Percentiles rank a stretch among this genome's conserved stretches.
These are phyloP conservation scores for Rhogogaster chlorosoma DNA, from an alignment of 2,888 invertebrate species.

Conservation along the genomic window DNA sequence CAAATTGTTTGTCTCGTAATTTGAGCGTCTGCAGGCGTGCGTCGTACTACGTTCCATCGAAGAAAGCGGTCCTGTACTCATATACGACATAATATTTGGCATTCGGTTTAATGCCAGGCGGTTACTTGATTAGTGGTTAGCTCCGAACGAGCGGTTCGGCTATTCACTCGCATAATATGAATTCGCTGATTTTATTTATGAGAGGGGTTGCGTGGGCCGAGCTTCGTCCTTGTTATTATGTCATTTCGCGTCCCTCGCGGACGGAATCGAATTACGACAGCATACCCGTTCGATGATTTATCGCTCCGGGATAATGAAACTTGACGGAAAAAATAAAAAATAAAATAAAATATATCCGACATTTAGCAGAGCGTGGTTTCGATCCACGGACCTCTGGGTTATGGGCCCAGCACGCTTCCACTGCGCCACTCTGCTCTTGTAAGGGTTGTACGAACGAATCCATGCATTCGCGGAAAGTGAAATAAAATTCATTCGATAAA, in stretches of 20 bases:
- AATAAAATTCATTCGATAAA: not conserved
- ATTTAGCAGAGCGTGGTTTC: slow-evolving; percentile 80
- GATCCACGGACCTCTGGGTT: slow-evolving; percentile 96
- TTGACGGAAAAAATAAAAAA: not conserved
- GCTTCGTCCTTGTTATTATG: slow-evolving; percentile 43
- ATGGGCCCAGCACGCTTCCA: slow-evolving; percentile 92
- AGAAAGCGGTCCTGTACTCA: not conserved
- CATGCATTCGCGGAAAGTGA: not conserved
- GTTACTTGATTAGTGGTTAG: slow-evolving; percentile 40
- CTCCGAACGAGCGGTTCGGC: not conserved
- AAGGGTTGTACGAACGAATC: not conserved
- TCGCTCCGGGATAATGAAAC: not conserved
- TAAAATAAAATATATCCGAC: not conserved
- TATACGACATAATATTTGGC: slow-evolving; percentile 20
- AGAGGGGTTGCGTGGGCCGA: not conserved
- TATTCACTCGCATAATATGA: not conserved
- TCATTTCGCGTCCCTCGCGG: slow-evolving; percentile 35
- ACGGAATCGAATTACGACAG: slow-evolving; percentile 5
- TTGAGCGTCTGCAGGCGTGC: slow-evolving; percentile 57
- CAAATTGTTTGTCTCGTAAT: slow-evolving; percentile 59
- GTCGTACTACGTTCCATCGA: not conserved
- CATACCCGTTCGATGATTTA: not conserved
- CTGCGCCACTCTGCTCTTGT: slow-evolving; percentile 88
- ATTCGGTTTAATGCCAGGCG: slow-evolving; percentile 23
- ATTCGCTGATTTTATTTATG: slow-evolving; percentile 37